Conservation (phyloP, 1,140 invertebrate genomes). For the Belonocnema kinseyi region DNA sequence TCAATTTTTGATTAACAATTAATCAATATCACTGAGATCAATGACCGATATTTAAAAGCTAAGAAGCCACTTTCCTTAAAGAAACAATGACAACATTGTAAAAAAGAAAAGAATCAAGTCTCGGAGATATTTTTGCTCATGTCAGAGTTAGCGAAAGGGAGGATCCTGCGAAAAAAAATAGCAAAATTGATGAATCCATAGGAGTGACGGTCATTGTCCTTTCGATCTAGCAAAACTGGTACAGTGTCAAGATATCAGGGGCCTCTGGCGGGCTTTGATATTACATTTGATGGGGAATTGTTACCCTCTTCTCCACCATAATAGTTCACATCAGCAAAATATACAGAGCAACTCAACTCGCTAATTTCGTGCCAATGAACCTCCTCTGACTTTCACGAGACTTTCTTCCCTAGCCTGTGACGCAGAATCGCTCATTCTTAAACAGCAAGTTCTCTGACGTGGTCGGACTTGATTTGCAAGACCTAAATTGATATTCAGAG, state of each 20-base stretch:
- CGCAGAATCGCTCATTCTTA: conserved; percentile 26
- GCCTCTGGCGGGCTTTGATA: conserved; percentile 29
- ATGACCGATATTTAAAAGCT: no score
- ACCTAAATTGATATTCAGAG: conserved; percentile 47
- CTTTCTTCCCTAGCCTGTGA: conserved; percentile 58
- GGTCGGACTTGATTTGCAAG: conserved; percentile 29
- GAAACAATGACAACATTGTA: neutral
- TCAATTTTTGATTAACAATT: no score
- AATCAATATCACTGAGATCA: no score
- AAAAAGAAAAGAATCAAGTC: conserved; percentile 14
- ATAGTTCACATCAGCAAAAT: neutral
- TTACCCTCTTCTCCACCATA: conserved; percentile 21
- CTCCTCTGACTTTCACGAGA: conserved; percentile 60
- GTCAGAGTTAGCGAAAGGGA: neutral
- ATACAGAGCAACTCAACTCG: neutral
- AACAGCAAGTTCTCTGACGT: conserved; percentile 1
- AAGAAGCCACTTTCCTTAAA: no score
- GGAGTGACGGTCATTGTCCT: conserved; percentile 36
- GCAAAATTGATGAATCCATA: conserved; percentile 42
- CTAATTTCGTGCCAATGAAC: conserved; percentile 35
- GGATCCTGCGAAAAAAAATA: conserved; percentile 20
- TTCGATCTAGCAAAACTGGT: conserved; percentile 60
- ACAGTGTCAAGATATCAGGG: conserved; percentile 66
- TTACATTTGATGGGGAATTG: conserved; percentile 32
- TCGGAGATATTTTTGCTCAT: neutral